Evolutionary conservation across 35 echinoderm and acorn worm genomes (phyloP), one percentile per base, ranked within the genome.

Genomic region (Lytechinus pictus): DNA sequence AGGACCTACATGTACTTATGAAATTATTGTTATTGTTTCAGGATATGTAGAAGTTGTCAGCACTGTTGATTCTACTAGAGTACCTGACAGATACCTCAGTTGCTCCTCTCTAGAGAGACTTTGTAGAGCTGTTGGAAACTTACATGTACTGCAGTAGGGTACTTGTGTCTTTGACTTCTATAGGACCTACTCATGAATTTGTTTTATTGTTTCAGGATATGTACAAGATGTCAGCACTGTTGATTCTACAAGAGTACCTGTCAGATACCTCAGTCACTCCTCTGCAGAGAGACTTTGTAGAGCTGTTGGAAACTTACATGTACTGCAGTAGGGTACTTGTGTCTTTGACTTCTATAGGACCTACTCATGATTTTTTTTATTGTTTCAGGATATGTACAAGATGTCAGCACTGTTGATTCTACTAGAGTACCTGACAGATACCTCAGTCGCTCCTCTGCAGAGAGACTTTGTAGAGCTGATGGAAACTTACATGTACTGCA

Each of bases 241-340:
- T 95, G 24, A 95, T 98, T 12, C 86, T 99, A 27, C 86, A 98
- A 54, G 98, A 99, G 86, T 99, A 98, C 94, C 86, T 99, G 86
- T 98, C 98, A 10, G 98, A 99, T 52, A 99, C 98, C 5, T 96
- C 98, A 28, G 97, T 98, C 0, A 28, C 98, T 10, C 98, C 98
- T 27, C 96, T 99, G 6, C 98, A 99, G 92, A 95, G 98, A 56
- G 97, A 99, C 86, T 99, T 99, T 98, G 98, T 99, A 13, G 98
- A 99, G 72, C 94, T 96, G 7, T 72, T 93, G 55, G 95, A 97
- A 27, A 96, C 98, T 13, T n/a, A n/a, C n/a, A n/a, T n/a, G n/a
- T 98, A 86, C 89, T 98, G 97, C 86, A 99, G 97, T 54, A 98
- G 96, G 87, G 98, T 99, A 87, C 93, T n/a, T n/a, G n/a, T n/a